Conservation (phyloP, 2,888 invertebrate genomes). For the Tiphia femorata region DNA sequence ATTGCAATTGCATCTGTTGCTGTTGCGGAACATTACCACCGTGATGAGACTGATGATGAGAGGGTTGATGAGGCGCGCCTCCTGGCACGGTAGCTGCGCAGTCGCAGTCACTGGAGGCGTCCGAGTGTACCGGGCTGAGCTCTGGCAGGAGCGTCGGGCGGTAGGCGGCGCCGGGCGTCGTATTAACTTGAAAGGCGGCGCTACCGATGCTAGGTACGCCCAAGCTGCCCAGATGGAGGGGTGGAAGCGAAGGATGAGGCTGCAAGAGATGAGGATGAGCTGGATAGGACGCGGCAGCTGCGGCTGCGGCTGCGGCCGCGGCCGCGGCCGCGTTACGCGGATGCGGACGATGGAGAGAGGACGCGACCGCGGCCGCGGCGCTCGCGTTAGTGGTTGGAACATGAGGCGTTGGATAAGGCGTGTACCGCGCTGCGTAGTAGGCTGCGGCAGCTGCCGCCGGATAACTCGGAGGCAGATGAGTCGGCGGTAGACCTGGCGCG, state of each 20-base stretch:
- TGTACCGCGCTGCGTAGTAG: constrained; percentile 73
- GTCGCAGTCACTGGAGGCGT: constrained; percentile 61
- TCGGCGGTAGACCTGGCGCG: constrained; percentile 69
- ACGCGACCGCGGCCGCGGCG: constrained; percentile 62
- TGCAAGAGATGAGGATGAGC: constrained; percentile 43
- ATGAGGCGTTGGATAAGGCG: constrained; percentile 73
- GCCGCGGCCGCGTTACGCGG: constrained; percentile 62
- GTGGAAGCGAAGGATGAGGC: constrained; percentile 34
- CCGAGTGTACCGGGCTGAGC: constrained; percentile 51
- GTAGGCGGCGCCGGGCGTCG: constrained; percentile 42
- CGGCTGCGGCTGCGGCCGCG: constrained; percentile 39
- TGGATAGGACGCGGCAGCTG: constrained; percentile 16
- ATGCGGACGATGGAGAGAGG: constrained; percentile 69
- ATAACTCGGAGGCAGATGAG: constrained; percentile 70
- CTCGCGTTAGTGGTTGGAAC: constrained; percentile 67
- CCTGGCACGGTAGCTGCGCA: constrained; percentile 25
- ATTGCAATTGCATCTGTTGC: too few species aligned
- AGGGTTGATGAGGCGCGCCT: constrained; percentile 2
- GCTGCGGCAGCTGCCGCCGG: constrained; percentile 72
- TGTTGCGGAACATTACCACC: neutral
- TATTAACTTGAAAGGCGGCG: constrained; percentile 43
- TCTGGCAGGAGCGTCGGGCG: constrained; percentile 47
- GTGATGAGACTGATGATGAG: constrained; percentile 17
- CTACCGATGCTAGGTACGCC: constrained; percentile 48
- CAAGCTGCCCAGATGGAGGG: constrained; percentile 53